Percentiles rank a stretch among this genome's conserved stretches.
Evolutionary conservation across 2,797 vertebrate genomes (phyloP).

Genomic region (Apodemus agrarius): DNA sequence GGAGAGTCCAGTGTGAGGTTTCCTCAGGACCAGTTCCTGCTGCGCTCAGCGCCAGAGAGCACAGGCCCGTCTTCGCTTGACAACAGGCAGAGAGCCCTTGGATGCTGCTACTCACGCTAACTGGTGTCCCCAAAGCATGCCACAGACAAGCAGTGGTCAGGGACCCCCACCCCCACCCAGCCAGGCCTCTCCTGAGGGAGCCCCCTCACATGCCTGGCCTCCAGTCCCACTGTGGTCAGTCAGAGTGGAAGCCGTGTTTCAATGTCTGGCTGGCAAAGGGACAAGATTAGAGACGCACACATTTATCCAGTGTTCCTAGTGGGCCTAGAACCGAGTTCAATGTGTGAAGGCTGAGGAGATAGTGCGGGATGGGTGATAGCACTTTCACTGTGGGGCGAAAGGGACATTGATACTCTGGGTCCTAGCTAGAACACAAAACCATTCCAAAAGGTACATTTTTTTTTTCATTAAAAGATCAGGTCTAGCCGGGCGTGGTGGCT

Average conservation of each 20-base stretch:
- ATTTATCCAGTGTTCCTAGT: neutral
- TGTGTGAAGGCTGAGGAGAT: fast-evolving
- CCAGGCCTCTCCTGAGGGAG: neutral
- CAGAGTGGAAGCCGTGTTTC: neutral
- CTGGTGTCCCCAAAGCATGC: neutral
- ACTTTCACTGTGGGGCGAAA: neutral
- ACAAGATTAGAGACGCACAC: neutral
- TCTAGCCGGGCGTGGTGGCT: no score
- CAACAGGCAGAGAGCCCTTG: fast-evolving
- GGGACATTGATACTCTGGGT: neutral
- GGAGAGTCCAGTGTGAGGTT: neutral
- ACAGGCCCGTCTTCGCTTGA: neutral
- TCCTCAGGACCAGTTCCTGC: neutral
- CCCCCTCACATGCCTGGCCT: no score
- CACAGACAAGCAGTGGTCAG: no score
- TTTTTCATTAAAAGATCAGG: neutral
- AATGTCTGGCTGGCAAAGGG: fast-evolving
- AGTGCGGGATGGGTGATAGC: fast-evolving
- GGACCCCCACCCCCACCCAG: no score
- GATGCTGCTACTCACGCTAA: neutral
- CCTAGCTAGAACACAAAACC: neutral
- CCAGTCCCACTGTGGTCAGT: fast-evolving
- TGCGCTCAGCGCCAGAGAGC: no score
- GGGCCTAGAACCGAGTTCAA: neutral
- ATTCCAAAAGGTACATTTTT: neutral